Evolutionary conservation across 1,140 invertebrate genomes (phyloP).

Genomic region (Zaprionus tsacasi): DNA sequence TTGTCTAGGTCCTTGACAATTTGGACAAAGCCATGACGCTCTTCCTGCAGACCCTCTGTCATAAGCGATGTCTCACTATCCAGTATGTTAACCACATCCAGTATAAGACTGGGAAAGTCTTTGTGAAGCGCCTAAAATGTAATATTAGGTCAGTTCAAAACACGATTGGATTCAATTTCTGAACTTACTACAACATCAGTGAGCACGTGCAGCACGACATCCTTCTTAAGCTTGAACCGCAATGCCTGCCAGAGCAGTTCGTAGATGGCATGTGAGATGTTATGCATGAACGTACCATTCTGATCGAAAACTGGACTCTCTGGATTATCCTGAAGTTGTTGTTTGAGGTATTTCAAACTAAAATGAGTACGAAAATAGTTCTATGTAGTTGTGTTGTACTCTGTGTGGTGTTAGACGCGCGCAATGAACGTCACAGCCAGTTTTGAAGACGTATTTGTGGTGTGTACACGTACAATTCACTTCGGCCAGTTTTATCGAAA

Average conservation of each 20-base stretch:
- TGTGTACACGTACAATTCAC: constrained; percentile 75
- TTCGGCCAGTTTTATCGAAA: constrained; percentile 76
- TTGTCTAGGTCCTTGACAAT: constrained; percentile 92
- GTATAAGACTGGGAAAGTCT: constrained; percentile 90
- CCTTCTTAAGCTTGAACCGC: constrained; percentile 89
- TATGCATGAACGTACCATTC: constrained; percentile 64
- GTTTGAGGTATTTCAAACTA: constrained; percentile 81
- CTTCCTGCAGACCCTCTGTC: constrained; percentile 87
- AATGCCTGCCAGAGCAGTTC: constrained; percentile 89
- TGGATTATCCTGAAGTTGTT: constrained; percentile 67
- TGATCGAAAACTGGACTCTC: constrained; percentile 74
- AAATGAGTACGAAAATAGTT: constrained; percentile 60
- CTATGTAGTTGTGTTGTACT: constrained; percentile 19
- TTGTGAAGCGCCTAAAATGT: constrained; percentile 88
- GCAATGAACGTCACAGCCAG: constrained; percentile 4
- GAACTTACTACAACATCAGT: constrained; percentile 88
- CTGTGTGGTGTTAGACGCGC: constrained; percentile 38
- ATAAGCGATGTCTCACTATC: constrained; percentile 89
- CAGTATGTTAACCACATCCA: constrained; percentile 91
- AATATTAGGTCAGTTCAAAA: constrained; percentile 1
- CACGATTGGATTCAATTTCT: background rate
- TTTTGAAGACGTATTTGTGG: constrained; percentile 15
- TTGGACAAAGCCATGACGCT: constrained; percentile 90
- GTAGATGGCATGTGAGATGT: constrained; percentile 86
- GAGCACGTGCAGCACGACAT: constrained; percentile 88